Evolutionary conservation across 2,113 vertebrate species (phyloP).

Genomic region (Oreochromis niloticus): DNA sequence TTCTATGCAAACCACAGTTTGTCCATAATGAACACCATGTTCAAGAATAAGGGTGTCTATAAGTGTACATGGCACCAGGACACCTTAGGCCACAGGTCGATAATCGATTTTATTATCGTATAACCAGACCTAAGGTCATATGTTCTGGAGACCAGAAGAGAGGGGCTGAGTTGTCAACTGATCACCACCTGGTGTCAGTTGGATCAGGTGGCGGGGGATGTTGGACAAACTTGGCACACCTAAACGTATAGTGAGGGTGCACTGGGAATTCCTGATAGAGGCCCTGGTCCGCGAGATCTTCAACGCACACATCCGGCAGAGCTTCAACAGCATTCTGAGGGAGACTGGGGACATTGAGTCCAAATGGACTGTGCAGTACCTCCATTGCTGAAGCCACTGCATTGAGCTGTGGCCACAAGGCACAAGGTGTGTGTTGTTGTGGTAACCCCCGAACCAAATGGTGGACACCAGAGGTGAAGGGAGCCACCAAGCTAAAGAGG

Average conservation of each 20-base stretch:
- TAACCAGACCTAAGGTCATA: accelerated
- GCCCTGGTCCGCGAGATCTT: neutral
- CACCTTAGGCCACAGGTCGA: neutral
- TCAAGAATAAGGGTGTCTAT: neutral
- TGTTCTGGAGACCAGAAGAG: neutral
- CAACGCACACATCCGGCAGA: accelerated
- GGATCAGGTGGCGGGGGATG: neutral
- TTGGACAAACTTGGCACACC: neutral
- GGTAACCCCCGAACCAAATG: neutral
- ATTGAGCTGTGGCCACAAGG: neutral
- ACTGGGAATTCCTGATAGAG: neutral
- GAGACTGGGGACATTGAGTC: neutral
- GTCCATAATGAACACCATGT: neutral
- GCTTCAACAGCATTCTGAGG: neutral
- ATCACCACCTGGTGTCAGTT: neutral
- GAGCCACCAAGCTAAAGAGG: neutral
- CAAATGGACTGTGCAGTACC: neutral
- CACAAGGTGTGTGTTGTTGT: neutral
- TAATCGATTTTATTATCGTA: neutral
- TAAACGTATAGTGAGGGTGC: neutral
- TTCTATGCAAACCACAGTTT: neutral
- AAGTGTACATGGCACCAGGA: neutral
- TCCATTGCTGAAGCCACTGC: neutral
- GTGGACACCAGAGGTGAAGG: neutral
- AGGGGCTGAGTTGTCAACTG: neutral